These are phyloP conservation scores for Xanthorhoe spadicearia DNA, from an alignment of 2,888 invertebrate species.

Conservation along the genomic window DNA sequence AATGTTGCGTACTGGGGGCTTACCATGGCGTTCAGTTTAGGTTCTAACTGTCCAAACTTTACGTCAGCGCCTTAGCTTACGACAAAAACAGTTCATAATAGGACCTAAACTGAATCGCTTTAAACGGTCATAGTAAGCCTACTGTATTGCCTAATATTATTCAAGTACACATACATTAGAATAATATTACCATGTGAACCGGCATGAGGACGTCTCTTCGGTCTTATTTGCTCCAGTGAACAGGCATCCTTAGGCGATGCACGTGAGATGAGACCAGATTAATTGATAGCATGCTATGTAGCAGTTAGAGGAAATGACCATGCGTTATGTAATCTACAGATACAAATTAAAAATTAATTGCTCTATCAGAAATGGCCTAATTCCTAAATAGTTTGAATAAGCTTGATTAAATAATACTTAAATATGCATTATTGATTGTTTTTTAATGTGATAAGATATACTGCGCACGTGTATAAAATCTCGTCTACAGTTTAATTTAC, in stretches of 20 bases:
- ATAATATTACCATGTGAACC: too few species aligned
- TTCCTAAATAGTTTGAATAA: slow-evolving; percentile 1
- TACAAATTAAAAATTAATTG: slow-evolving; percentile 2
- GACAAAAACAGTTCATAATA: too few species aligned
- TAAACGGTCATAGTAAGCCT: too few species aligned
- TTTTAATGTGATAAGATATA: slow-evolving; percentile 16
- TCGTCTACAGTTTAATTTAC: slow-evolving; percentile 3
- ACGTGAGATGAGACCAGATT: slow-evolving; percentile 16
- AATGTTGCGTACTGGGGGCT: too few species aligned
- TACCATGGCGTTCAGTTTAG: too few species aligned
- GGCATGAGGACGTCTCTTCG: not conserved
- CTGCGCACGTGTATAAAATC: slow-evolving; percentile 35
- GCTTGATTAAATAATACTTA: slow-evolving; percentile 18
- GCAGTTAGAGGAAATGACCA: slow-evolving; percentile 19
- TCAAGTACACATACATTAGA: too few species aligned
- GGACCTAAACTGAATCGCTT: too few species aligned
- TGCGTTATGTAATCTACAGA: slow-evolving; percentile 8
- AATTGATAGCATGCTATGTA: slow-evolving; percentile 6
- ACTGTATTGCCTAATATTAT: not conserved
- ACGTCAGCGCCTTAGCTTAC: too few species aligned
- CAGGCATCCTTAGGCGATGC: not conserved
- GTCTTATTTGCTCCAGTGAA: not conserved
- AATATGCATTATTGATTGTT: slow-evolving; percentile 10
- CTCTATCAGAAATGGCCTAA: slow-evolving; percentile 1
- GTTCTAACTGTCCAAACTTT: too few species aligned